These are phyloP conservation scores for Zaprionus bogoriensis DNA, from an alignment of 2,888 invertebrate genomes.

Conservation along the genomic window DNA sequence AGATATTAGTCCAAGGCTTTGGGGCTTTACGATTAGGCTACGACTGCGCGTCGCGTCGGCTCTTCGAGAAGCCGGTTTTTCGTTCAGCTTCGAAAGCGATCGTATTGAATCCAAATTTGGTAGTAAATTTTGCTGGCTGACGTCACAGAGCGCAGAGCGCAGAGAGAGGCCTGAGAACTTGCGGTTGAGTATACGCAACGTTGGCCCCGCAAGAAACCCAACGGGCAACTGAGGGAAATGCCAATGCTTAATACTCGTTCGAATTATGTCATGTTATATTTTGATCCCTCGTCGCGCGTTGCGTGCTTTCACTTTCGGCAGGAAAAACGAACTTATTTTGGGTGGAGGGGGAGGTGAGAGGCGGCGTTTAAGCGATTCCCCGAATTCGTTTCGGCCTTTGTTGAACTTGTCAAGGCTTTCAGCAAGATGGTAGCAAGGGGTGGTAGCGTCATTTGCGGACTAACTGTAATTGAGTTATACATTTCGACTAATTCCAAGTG, in stretches of 20 bases:
- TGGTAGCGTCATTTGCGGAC: slow-evolving; percentile 13
- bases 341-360: not conserved
- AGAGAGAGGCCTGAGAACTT: not conserved
- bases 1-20: slow-evolving; percentile 1
- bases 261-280: slow-evolving; percentile 65
- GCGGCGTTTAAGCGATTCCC: slow-evolving; percentile 16
- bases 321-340: not conserved
- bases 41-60: not conserved
- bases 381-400: slow-evolving; percentile 29
- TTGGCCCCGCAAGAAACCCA: no score
- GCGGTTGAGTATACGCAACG: slow-evolving; percentile 37
- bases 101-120: slow-evolving; percentile 59
- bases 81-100: slow-evolving; percentile 30
- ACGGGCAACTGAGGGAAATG: no score
- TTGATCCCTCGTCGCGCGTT: slow-evolving; percentile 60
- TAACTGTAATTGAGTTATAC: slow-evolving; percentile 35
- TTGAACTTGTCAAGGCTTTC: slow-evolving; percentile 37
- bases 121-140: slow-evolving; percentile 38
- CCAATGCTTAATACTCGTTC: slow-evolving; percentile 27
- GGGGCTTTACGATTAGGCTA: not conserved
- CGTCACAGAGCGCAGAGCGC: slow-evolving; percentile 47
- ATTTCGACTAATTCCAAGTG: slow-evolving; percentile 35
- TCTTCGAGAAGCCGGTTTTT: slow-evolving; percentile 62
- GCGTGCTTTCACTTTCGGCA: slow-evolving; percentile 65
- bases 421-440: not conserved